A percentile compares a stretch with the other conserved stretches of the same genome.
Evolutionary conservation across 2,113 vertebrate species (phyloP).

Genomic region (Anarhynchus alexandrinus): DNA sequence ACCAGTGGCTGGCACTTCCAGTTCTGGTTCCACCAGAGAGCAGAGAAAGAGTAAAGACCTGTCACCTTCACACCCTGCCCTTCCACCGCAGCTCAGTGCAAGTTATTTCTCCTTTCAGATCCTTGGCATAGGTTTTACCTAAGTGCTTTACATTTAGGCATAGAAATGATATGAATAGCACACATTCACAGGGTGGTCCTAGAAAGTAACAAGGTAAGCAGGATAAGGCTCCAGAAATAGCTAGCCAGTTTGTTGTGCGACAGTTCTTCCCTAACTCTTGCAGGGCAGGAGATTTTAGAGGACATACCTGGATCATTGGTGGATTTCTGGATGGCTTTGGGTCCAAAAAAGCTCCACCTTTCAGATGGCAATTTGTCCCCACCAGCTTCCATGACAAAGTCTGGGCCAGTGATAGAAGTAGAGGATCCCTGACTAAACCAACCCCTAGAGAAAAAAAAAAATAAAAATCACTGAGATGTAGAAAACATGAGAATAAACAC

Average conservation of each 20-base stretch:
- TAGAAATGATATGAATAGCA: background rate
- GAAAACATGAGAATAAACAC: background rate
- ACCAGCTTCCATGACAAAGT: slow-evolving; percentile 71
- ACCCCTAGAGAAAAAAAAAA: slow-evolving; percentile 66
- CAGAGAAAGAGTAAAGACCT: background rate
- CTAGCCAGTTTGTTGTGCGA: background rate
- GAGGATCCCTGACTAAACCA: slow-evolving; percentile 86
- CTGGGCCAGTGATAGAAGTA: slow-evolving; percentile 71
- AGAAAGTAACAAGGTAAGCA: background rate
- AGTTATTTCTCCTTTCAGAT: background rate
- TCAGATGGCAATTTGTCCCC: slow-evolving; percentile 78
- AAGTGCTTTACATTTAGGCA: background rate
- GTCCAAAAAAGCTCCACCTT: slow-evolving; percentile 89
- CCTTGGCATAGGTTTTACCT: background rate
- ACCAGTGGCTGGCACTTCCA: background rate
- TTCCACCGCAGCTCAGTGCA: background rate
- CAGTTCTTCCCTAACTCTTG: background rate
- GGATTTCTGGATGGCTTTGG: slow-evolving; percentile 86
- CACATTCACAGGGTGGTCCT: background rate
- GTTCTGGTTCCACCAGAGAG: background rate
- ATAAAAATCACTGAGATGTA: background rate
- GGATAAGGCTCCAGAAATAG: background rate
- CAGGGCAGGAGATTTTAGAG: background rate
- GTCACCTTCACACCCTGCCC: background rate
- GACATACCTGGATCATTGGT: slow-evolving; percentile 82